Evolutionary conservation across 2,113 vertebrate genomes (phyloP), one percentile per base, ranked within the genome.

Genomic region (Brachionichthys hirsutus): DNA sequence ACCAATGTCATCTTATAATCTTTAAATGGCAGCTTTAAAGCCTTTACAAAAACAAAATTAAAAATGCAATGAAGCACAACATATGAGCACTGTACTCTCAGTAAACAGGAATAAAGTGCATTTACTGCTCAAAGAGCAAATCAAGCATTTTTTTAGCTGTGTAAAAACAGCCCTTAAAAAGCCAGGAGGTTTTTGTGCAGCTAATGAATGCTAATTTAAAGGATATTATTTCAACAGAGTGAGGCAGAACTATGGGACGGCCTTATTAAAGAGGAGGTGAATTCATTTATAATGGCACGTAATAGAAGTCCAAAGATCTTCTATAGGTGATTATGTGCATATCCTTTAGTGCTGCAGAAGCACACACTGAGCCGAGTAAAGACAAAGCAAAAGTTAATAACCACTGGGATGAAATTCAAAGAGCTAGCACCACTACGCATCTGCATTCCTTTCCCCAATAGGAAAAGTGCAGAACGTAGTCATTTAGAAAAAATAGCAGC

Each of bases 11-110:
- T 85, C 72, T 80, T 78, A 78, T 86, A 87, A 89, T 84, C 68
- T 89, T 86, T 89, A 85, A 91, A 84, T 89, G 81, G 81, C 80
- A 78, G 84, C 86, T 68, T 70, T 88, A 87, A 86, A 86, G 58
- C 58, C 75, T 82, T 78, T 85, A 86, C 79, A 83, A 86, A 88
- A 42, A 75, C 84, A 82, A 82, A n/a, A n/a, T n/a, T n/a, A n/a
- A 67, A 56, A 70, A 80, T 83, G n/a, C 87, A 86, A 3, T 81
- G 70, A 87, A 78, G 80, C 57, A 50, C 60, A 71, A 74, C 74
- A 64, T 83, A 82, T 48, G 71, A 84, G 75, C 34, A 68, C 68
- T 59, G 62, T 64, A 54, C 51, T 60, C 30, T 43, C 53, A 14
- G 47, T 58, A 59, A 60, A 69, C 18, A 34, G 14, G 18, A 16